Conservation (phyloP, 2,888 invertebrate genomes). For the Stenurella melanura region DNA sequence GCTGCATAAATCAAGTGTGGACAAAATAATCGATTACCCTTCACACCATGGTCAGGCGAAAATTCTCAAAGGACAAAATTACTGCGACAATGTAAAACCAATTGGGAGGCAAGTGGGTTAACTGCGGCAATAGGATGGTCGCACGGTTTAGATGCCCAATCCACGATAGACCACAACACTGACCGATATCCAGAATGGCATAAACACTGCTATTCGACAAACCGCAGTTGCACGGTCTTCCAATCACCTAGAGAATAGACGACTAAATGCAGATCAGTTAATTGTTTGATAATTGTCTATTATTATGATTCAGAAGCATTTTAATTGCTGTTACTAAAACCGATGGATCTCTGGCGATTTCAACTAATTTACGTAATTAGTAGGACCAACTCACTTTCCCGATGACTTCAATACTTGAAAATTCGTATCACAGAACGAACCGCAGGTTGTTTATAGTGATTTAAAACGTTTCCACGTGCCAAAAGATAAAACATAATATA, state of each 20-base stretch:
- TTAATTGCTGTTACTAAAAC: neutral
- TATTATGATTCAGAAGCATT: slow-evolving; percentile 19
- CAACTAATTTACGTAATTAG: neutral
- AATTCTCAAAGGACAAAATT: slow-evolving; percentile 8
- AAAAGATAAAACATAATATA: too few relatives aligned
- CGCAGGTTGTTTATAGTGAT: too few relatives aligned
- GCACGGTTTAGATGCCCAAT: slow-evolving; percentile 17
- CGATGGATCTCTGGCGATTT: slow-evolving; percentile 14
- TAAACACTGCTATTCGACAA: slow-evolving; percentile 26
- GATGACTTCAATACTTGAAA: neutral
- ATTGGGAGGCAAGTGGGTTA: slow-evolving; percentile 39
- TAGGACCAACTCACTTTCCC: neutral
- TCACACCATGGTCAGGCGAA: slow-evolving; percentile 1
- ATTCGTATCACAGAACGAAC: too few relatives aligned
- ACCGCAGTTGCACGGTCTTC: slow-evolving; percentile 17
- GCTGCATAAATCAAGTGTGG: neutral
- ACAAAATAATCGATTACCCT: slow-evolving; percentile 1
- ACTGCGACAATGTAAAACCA: slow-evolving; percentile 25
- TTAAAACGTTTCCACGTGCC: too few relatives aligned
- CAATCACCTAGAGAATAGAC: slow-evolving; percentile 5
- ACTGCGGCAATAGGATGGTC: slow-evolving; percentile 30
- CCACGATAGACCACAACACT: slow-evolving; percentile 23
- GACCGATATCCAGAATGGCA: slow-evolving; percentile 24
- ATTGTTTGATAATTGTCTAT: slow-evolving; percentile 31
- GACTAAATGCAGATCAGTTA: slow-evolving; percentile 9